Conservation (phyloP, 1,140 invertebrate genomes). For the Carcinoscorpius rotundicauda region DNA sequence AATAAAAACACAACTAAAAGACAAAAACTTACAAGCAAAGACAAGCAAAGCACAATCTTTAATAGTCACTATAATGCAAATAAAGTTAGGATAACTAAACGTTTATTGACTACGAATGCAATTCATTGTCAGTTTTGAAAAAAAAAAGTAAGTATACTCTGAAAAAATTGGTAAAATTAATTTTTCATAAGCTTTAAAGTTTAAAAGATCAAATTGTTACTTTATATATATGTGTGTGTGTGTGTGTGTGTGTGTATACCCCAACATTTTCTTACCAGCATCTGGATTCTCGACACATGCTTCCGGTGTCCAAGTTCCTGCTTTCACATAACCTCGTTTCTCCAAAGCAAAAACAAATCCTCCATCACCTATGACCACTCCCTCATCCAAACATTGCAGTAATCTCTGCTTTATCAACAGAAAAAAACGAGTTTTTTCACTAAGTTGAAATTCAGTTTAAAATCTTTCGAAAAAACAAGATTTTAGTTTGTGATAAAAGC, state of each 20-base stretch:
- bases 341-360: slow-evolving; percentile 37
- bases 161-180: neutral
- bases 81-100: too few species aligned
- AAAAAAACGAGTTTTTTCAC: too few species aligned
- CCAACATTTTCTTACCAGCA: slow-evolving; percentile 26
- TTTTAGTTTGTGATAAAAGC: too few species aligned
- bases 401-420: slow-evolving; percentile 20
- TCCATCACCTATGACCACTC: slow-evolving; percentile 35
- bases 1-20: neutral
- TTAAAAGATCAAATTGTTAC: neutral
- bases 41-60: neutral
- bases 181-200: neutral
- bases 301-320: slow-evolving; percentile 37
- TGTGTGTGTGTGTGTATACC: too few species aligned
- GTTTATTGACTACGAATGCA: too few species aligned
- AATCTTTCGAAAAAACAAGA: too few species aligned
- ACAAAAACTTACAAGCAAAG: neutral
- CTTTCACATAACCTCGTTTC: slow-evolving; percentile 37
- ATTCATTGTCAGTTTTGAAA: too few species aligned
- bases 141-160: neutral
- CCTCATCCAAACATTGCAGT: slow-evolving; percentile 32
- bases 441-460: too few species aligned
- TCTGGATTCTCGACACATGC: slow-evolving; percentile 34
- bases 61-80: too few species aligned
- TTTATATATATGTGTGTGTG: too few species aligned